A percentile compares a stretch with the other conserved stretches of the same genome.
Conservation (phyloP, 64 coral and sea anemone species). For the Hydrozoanthus tunicans region DNA sequence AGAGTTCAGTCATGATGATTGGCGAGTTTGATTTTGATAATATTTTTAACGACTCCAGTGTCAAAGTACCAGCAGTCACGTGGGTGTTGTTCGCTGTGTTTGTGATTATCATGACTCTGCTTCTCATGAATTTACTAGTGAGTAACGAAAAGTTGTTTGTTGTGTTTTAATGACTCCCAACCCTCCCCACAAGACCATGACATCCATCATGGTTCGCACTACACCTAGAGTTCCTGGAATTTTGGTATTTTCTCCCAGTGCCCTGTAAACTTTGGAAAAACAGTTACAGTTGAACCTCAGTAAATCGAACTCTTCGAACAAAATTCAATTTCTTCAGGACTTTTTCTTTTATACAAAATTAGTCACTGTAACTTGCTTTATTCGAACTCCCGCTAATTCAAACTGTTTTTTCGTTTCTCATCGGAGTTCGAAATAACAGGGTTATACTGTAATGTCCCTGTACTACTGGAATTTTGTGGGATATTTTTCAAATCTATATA, state of each 20-base stretch:
- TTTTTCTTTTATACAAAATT: too few species aligned
- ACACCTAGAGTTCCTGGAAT: not conserved
- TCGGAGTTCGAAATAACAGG: too few species aligned
- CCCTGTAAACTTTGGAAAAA: not conserved
- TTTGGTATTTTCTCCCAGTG: not conserved
- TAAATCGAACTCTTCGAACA: too few species aligned
- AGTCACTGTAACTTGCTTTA: too few species aligned
- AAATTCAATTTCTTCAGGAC: too few species aligned
- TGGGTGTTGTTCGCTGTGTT: conserved; percentile 78
- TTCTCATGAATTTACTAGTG: conserved; percentile 50
- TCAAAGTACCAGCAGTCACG: conserved; percentile 36
- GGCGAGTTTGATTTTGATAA: conserved; percentile 95
- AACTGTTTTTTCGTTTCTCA: too few species aligned
- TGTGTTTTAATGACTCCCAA: not conserved
- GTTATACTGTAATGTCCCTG: too few species aligned
- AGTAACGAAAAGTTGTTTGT: not conserved
- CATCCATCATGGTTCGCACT: not conserved
- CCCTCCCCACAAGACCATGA: not conserved
- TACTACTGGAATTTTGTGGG: too few species aligned
- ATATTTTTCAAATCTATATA: too few species aligned
- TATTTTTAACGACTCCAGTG: conserved; percentile 35
- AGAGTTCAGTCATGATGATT: conserved; percentile 96
- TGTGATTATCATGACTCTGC: conserved; percentile 50
- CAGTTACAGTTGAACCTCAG: too few species aligned
- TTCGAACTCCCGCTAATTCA: too few species aligned